phyloP scores from a whole-genome alignment of 2,797 vertebrate genomes.

The Melanotaenia trifasciata region DNA sequence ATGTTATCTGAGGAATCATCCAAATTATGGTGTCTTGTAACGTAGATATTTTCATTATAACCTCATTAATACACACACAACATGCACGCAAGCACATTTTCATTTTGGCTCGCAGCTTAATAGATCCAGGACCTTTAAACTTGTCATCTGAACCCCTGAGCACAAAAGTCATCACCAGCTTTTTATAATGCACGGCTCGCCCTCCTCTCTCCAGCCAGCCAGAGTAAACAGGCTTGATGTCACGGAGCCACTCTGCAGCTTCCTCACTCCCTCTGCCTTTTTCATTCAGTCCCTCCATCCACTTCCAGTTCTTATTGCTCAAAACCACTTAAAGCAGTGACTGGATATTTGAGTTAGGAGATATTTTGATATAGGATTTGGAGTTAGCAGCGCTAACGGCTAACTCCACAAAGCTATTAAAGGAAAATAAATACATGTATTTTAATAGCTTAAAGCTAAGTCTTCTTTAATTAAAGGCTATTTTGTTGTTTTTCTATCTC shows the following conservation, averaged over 20 bases:
- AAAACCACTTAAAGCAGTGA: conserved; percentile 23
- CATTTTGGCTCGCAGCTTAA: conserved; percentile 34
- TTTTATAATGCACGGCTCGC: conserved; percentile 66
- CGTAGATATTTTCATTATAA: conserved; percentile 34
- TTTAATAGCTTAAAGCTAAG: conserved; percentile 14
- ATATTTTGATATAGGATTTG: conserved; percentile 3
- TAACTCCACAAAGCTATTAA: conserved; percentile 51
- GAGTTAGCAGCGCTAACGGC: conserved; percentile 13
- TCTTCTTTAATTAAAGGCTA: conserved; percentile 46
- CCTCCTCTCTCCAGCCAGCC: conserved; percentile 55
- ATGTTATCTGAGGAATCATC: not conserved
- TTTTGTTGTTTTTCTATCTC: conserved; percentile 31
- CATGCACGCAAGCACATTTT: conserved; percentile 15
- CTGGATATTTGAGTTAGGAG: conserved; percentile 33
- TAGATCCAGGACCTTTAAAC: conserved; percentile 63
- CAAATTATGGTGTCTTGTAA: conserved; percentile 16
- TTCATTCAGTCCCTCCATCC: conserved; percentile 23
- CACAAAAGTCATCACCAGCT: conserved; percentile 58
- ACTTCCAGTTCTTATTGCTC: conserved; percentile 28
- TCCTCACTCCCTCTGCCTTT: conserved; percentile 15
- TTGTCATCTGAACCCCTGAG: conserved; percentile 48
- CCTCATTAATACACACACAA: conserved; percentile 24
- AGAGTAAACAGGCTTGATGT: conserved; percentile 61
- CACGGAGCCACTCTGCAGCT: conserved; percentile 36
- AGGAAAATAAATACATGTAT: conserved; percentile 41